phyloP scores from a whole-genome alignment of 2,888 invertebrate species.

The Clostera curtula region DNA sequence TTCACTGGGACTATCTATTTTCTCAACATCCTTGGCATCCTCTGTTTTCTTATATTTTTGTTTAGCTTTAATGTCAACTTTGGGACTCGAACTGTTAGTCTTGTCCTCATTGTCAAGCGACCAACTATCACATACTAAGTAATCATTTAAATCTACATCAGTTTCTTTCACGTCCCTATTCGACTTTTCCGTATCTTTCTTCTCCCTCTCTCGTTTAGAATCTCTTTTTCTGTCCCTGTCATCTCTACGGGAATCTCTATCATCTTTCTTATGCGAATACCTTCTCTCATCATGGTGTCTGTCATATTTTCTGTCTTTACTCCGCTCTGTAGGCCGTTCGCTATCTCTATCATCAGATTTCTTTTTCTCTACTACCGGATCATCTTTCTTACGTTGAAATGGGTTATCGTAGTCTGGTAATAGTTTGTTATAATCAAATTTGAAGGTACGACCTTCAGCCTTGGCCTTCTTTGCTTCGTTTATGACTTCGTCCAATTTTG shows the following conservation, averaged over 20 bases:
- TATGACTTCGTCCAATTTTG: slow-evolving; percentile 60
- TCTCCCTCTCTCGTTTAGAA: slow-evolving; percentile 19
- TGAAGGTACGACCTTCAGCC: slow-evolving; percentile 56
- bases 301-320: slow-evolving; percentile 4
- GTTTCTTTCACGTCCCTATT: too few species aligned
- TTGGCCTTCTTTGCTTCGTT: slow-evolving; percentile 59
- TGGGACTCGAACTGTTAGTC: slow-evolving; percentile 39
- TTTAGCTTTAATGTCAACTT: slow-evolving; percentile 30
- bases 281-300: slow-evolving; percentile 5
- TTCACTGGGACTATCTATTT: slow-evolving; percentile 17
- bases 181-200: slow-evolving; percentile 15
- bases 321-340: slow-evolving; percentile 9
- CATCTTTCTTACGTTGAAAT: slow-evolving; percentile 54
- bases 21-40: slow-evolving; percentile 18
- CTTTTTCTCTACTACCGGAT: slow-evolving; percentile 16
- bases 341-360: slow-evolving; percentile 25
- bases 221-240: slow-evolving; percentile 23
- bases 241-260: slow-evolving; percentile 21
- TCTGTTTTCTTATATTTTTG: slow-evolving; percentile 25
- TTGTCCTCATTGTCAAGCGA: slow-evolving; percentile 62
- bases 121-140: slow-evolving; percentile 67
- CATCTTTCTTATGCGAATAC: slow-evolving; percentile 6
- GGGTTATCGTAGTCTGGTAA: slow-evolving; percentile 64
- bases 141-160: slow-evolving; percentile 56
- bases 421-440: slow-evolving; percentile 61